Evolutionary conservation across 2,113 vertebrate genomes (phyloP), one percentile per base, ranked within the genome.

Genomic region (Todiramphus chloris): DNA sequence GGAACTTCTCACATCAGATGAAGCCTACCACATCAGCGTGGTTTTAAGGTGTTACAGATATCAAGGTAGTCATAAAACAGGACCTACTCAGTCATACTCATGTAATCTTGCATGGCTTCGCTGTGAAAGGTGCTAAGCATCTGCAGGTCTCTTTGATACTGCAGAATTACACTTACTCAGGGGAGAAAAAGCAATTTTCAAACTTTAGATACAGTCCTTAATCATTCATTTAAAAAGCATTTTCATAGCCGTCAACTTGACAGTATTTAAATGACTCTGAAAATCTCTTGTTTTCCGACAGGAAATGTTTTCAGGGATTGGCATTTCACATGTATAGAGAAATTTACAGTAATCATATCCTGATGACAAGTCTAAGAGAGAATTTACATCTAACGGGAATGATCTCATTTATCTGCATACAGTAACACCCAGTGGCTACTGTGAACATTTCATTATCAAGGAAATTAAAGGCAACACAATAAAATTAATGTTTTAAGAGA

Each of bases 401-500:
- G 35, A 97, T 97, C 94, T 97, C 97, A 97, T 95, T 97, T 75
- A 90, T 68, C 64, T 94, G 94, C 80, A 78, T 93, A 90, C 78
- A 74, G 81, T 97, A 97, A 97, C 97, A 95, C 77, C 80, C 88
- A 91, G 56, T 94, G 93, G 93, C 94, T 95, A 97, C 92, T 94
- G 92, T 91, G 89, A 97, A 84, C 79, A 62, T 95, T 92, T 94
- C 94, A 93, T 92, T 97, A 97, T 94, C 72, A 95, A 94, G 92
- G 96, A 97, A 98, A 97, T 96, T 91, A 96, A 95, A 97, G 77
- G 89, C 56, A 97, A 96, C 88, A 95, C 87, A 96, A 96, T 92
- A 76, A 93, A 97, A 97, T 96, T 95, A 66, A 63, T 95, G 92
- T 93, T 97, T 97, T 94, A 95, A 96, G 64, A 90, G 66, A 93